These are phyloP conservation scores for Trematomus loennbergii DNA, from an alignment of 2,113 vertebrate genomes.

Conservation along the genomic window DNA sequence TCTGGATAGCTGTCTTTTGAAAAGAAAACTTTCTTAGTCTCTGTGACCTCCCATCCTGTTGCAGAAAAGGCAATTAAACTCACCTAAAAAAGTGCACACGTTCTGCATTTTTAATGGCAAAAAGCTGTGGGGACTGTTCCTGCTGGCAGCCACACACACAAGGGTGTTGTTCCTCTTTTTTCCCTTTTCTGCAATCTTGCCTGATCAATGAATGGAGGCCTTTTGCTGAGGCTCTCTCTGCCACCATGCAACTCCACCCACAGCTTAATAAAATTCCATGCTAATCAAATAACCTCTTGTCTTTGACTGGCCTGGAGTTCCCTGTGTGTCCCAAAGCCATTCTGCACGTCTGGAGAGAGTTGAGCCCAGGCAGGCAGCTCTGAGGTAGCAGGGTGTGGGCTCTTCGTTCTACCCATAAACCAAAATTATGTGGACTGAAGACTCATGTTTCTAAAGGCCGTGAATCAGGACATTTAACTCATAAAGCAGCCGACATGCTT, in stretches of 20 bases:
- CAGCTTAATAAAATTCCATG: constrained; percentile 86
- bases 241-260: constrained; percentile 81
- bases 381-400: constrained; percentile 82
- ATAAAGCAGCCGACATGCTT: constrained; percentile 70
- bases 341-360: constrained; percentile 71
- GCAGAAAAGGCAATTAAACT: constrained; percentile 68
- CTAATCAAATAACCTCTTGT: constrained; percentile 90
- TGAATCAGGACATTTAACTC: constrained; percentile 78
- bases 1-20: constrained; percentile 39
- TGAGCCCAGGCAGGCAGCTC: constrained; percentile 72
- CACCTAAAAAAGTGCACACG: constrained; percentile 70
- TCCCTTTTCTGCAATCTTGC: constrained; percentile 69
- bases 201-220: constrained; percentile 85
- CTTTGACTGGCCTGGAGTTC: constrained; percentile 78
- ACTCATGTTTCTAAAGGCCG: constrained; percentile 78
- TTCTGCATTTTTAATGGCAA: constrained; percentile 77
- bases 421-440: constrained; percentile 79
- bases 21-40: constrained; percentile 61
- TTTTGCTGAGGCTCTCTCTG: constrained; percentile 75
- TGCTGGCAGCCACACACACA: constrained; percentile 77
- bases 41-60: constrained; percentile 61
- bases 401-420: constrained; percentile 78
- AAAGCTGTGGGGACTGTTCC: constrained; percentile 75
- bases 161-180: constrained; percentile 76
- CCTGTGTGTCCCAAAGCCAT: constrained; percentile 73